Evolutionary conservation across 2,113 vertebrate species (phyloP).

Genomic region (Morphnarchus princeps): DNA sequence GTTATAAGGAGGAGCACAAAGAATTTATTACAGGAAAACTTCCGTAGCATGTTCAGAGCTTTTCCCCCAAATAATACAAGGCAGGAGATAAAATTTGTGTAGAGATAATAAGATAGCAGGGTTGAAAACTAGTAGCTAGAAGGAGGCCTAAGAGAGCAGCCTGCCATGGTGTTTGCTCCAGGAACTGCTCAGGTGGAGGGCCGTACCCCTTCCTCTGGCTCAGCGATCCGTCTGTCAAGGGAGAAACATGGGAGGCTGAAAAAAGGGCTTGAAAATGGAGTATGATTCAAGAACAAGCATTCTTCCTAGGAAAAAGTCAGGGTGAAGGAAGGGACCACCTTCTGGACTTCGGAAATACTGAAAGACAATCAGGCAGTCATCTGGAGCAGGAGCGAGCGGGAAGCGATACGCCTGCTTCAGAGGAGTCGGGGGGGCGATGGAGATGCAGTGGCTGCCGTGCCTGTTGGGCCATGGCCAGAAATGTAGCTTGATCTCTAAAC

Average conservation of each 20-base stretch:
- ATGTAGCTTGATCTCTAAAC: background rate
- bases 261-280: background rate
- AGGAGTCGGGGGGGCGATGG: fast-evolving
- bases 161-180: background rate
- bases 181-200: background rate
- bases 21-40: background rate
- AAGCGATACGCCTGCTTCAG: background rate
- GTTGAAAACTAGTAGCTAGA: background rate
- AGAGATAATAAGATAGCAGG: background rate
- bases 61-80: background rate
- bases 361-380: background rate
- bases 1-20: background rate
- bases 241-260: background rate
- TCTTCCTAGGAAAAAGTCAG: background rate
- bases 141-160: background rate
- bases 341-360: background rate
- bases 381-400: background rate
- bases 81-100: background rate
- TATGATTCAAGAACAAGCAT: background rate
- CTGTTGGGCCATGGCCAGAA: background rate
- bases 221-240: fast-evolving
- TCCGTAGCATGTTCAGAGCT: background rate
- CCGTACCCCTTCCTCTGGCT: fast-evolving
- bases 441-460: background rate
- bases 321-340: background rate